phyloP scores from a whole-genome alignment of 2,797 vertebrate species.

The Hypotaenidia okinawae region DNA sequence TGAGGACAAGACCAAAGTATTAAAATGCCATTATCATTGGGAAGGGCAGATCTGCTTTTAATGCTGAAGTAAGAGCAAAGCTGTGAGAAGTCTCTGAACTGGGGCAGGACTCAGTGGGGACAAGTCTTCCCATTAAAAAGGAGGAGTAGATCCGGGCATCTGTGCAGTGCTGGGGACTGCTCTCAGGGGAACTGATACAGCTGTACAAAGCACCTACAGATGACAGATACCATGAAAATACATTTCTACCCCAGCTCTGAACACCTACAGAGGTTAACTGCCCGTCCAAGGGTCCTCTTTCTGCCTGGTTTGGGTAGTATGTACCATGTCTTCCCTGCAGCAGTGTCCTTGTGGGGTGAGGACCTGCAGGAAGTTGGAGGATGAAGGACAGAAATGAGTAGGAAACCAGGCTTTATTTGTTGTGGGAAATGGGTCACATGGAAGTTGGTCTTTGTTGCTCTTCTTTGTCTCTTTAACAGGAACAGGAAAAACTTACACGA shows the following conservation, averaged over 20 bases:
- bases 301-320: not conserved
- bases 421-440: rapidly evolving
- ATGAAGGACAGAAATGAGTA: not conserved
- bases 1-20: not conserved
- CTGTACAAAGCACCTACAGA: not conserved
- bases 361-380: not conserved
- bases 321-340: not conserved
- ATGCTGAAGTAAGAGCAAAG: not conserved
- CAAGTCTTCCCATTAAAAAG: not conserved
- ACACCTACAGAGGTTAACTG: not conserved
- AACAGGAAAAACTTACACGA: slow-evolving; percentile 73
- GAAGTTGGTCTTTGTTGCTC: not conserved
- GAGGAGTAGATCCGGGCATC: not conserved
- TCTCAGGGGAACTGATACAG: not conserved
- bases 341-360: not conserved
- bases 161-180: not conserved
- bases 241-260: not conserved
- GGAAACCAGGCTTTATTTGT: not conserved
- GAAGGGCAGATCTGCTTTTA: not conserved
- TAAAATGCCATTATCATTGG: not conserved
- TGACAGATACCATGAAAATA: not conserved
- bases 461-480: slow-evolving; percentile 21
- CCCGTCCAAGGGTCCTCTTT: not conserved
- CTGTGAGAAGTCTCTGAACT: not conserved
- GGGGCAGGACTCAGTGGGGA: not conserved